Evolutionary conservation across 2,113 vertebrate species (phyloP).

Genomic region (Gallinago media): DNA sequence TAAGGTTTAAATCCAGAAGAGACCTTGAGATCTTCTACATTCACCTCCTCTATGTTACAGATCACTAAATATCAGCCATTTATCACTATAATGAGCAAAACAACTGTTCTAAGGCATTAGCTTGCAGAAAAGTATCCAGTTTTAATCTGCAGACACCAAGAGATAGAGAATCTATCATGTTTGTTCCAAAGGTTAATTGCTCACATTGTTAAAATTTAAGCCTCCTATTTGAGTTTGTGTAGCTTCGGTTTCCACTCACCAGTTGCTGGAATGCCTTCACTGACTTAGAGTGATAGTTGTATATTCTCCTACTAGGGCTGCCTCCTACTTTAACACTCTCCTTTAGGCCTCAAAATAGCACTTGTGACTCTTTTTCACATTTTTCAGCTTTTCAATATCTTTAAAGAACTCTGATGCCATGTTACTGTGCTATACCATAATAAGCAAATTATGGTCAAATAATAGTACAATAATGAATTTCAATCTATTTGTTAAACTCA

Average conservation of each 20-base stretch:
- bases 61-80: not conserved
- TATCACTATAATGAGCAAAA: not conserved
- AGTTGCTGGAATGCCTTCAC: not conserved
- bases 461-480: not conserved
- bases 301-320: not conserved
- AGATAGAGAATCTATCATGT: not conserved
- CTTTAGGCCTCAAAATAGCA: not conserved
- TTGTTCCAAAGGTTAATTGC: not conserved
- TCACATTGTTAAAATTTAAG: not conserved
- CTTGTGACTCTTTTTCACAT: not conserved
- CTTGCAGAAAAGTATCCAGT: not conserved
- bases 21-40: not conserved
- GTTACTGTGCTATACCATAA: not conserved
- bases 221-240: not conserved
- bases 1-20: not conserved
- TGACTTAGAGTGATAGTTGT: not conserved
- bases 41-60: not conserved
- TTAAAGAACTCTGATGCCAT: not conserved
- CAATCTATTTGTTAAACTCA: not conserved
- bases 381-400: not conserved
- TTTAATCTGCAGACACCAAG: not conserved
- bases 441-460: not conserved
- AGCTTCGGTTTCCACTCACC: not conserved
- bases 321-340: not conserved
- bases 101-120: not conserved